Percentiles rank a stretch among this genome's conserved stretches.
phyloP scores from a whole-genome alignment of 2,113 vertebrate species.

The Glaucidium brasilianum region DNA sequence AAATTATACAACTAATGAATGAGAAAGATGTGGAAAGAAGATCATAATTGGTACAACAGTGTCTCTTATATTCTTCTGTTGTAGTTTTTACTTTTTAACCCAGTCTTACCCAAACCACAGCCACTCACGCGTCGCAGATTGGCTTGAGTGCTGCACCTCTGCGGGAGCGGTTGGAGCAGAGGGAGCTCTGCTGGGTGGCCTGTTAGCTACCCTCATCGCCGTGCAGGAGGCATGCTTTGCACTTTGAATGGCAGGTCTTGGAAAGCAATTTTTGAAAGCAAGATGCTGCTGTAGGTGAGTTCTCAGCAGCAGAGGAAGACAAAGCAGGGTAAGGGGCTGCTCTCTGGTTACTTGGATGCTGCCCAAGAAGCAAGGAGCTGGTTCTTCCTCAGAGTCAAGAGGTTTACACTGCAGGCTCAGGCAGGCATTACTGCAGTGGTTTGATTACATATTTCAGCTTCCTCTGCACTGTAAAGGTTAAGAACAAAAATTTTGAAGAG shows the following conservation, averaged over 20 bases:
- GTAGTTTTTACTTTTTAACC: neutral
- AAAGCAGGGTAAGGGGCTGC: neutral
- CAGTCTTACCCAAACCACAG: neutral
- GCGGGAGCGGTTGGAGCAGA: neutral
- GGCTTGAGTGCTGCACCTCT: neutral
- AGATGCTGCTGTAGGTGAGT: neutral
- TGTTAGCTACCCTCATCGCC: fast-evolving
- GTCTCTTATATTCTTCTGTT: neutral
- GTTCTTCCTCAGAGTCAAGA: neutral
- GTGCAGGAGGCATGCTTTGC: neutral
- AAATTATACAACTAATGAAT: neutral
- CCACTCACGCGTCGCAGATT: fast-evolving
- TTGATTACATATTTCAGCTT: neutral
- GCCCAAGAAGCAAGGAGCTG: neutral
- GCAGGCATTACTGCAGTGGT: neutral
- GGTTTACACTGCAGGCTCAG: neutral
- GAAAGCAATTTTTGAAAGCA: neutral
- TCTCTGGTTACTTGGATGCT: neutral
- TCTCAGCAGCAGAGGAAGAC: neutral
- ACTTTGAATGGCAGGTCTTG: neutral
- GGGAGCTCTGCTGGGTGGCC: neutral
- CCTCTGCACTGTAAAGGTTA: neutral
- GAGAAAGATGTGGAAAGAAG: neutral
- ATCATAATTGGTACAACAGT: neutral
- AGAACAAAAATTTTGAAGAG: neutral